A percentile compares a stretch with the other conserved stretches of the same genome.
phyloP scores from a whole-genome alignment of 1,140 invertebrate species.

The Eciton burchellii region DNA sequence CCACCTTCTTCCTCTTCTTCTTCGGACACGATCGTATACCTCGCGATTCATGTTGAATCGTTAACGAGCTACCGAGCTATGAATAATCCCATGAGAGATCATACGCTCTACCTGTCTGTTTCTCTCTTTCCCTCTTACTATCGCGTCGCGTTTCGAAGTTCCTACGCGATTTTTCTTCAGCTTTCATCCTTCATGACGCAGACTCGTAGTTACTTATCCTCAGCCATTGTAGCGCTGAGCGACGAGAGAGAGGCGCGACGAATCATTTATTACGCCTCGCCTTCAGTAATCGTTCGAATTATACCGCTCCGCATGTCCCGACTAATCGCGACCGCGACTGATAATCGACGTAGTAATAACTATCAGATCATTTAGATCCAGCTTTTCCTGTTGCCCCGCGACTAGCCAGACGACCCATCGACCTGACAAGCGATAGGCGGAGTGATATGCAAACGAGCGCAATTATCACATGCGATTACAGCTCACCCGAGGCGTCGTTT shows the following conservation, averaged over 20 bases:
- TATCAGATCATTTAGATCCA: neutral
- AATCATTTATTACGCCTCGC: neutral
- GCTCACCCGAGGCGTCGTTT: neutral
- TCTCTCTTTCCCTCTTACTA: conserved; percentile 1
- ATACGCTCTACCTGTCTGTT: no score
- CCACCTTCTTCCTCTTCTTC: conserved; percentile 36
- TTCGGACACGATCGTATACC: conserved; percentile 58
- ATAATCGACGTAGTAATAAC: neutral
- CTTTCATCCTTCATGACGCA: no score
- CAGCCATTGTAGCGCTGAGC: neutral
- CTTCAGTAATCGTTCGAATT: neutral
- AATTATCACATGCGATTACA: neutral
- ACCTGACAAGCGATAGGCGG: neutral
- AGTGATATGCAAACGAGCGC: neutral
- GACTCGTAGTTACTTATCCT: neutral
- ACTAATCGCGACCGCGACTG: no score
- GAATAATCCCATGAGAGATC: conserved; percentile 49
- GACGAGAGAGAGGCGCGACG: neutral
- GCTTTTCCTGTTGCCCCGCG: neutral
- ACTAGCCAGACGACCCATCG: neutral
- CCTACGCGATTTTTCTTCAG: no score
- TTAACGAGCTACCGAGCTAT: conserved; percentile 68
- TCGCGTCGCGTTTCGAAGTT: conserved; percentile 4
- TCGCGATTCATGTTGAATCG: conserved; percentile 72
- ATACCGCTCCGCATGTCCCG: no score